phyloP scores from a whole-genome alignment of 2,888 invertebrate genomes.

The Boloria euphrosyne region DNA sequence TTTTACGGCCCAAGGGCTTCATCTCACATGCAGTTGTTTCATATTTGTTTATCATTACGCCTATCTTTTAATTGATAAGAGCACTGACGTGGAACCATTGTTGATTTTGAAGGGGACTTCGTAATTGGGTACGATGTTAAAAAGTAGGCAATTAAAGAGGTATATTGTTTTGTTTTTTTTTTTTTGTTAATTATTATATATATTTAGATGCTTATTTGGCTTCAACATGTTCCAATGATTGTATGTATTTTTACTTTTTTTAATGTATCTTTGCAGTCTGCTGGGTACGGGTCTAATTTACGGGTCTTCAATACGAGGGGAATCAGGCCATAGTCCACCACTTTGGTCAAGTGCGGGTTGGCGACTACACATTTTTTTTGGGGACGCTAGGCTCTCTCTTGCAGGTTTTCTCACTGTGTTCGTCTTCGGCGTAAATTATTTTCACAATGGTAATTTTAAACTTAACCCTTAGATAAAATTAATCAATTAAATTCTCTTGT shows the following conservation, averaged over 20 bases:
- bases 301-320: too few species aligned
- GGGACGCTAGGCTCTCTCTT: too few species aligned
- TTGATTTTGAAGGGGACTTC: conserved; percentile 25
- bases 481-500: too few species aligned
- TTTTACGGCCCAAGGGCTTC: conserved; percentile 27
- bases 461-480: too few species aligned
- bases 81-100: conserved; percentile 25
- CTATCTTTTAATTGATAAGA: conserved; percentile 45
- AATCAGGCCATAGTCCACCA: too few species aligned
- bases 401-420: too few species aligned
- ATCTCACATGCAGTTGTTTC: conserved; percentile 22
- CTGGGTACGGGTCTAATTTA: too few species aligned
- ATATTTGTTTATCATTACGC: conserved; percentile 46
- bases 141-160: conserved; percentile 6
- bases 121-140: conserved; percentile 31
- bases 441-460: too few species aligned
- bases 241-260: neutral
- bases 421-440: too few species aligned
- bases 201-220: neutral
- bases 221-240: neutral
- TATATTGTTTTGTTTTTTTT: neutral
- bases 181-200: neutral
- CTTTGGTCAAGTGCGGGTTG: too few species aligned
- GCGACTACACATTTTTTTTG: too few species aligned
- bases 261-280: neutral